Conservation (phyloP, 2,797 vertebrate genomes). For the Pitangus sulphuratus region DNA sequence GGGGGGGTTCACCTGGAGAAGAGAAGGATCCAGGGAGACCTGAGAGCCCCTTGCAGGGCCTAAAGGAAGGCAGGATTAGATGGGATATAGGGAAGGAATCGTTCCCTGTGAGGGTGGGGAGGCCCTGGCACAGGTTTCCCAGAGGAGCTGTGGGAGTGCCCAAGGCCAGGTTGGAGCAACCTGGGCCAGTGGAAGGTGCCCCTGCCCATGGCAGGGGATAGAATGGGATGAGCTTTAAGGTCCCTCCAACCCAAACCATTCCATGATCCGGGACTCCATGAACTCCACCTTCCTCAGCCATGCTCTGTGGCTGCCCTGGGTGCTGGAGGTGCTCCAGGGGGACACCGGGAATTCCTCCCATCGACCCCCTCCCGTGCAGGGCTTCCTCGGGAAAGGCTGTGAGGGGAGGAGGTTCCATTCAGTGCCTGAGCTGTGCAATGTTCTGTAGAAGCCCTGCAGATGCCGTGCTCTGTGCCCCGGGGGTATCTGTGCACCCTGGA, state of each 20-base stretch:
- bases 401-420: neutral
- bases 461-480: neutral
- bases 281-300: slow-evolving; percentile 65
- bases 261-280: too few relatives aligned
- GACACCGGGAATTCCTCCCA: neutral
- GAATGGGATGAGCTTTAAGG: too few relatives aligned
- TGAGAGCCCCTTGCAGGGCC: neutral
- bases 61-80: rapidly evolving
- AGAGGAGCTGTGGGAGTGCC: too few relatives aligned
- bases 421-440: neutral
- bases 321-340: neutral
- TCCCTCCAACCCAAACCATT: too few relatives aligned
- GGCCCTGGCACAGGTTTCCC: too few relatives aligned
- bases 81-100: neutral
- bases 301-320: neutral
- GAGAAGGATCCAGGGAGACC: neutral
- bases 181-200: too few relatives aligned
- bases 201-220: too few relatives aligned
- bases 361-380: neutral
- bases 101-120: neutral
- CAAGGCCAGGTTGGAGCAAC: too few relatives aligned
- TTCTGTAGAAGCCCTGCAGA: neutral
- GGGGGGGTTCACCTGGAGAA: neutral
- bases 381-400: neutral
- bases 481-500: neutral